Conservation (phyloP, 1,140 invertebrate genomes). For the Helicoverpa zea region DNA sequence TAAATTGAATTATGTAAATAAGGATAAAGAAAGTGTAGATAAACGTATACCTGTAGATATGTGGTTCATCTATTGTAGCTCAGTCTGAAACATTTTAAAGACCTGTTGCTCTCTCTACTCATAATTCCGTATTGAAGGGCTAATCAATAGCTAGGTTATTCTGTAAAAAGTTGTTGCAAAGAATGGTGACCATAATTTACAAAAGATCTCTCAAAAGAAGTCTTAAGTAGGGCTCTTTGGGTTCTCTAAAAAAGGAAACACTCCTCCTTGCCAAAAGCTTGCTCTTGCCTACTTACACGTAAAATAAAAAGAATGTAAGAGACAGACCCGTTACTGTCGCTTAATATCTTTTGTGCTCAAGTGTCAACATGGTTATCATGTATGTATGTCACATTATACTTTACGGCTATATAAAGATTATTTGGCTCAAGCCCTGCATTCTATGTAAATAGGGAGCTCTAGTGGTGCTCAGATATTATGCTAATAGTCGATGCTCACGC, state of each 20-base stretch:
- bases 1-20: slow-evolving; percentile 4
- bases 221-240: too few species aligned
- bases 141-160: too few species aligned
- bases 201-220: too few species aligned
- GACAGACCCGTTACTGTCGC: not conserved
- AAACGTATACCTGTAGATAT: too few species aligned
- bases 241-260: not conserved
- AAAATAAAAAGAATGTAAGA: not conserved
- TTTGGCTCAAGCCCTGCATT: slow-evolving; percentile 52
- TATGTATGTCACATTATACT: slow-evolving; percentile 24
- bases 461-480: slow-evolving; percentile 34
- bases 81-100: not conserved
- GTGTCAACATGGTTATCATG: not conserved
- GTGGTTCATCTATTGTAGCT: not conserved
- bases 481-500: slow-evolving; percentile 1
- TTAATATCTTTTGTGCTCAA: not conserved
- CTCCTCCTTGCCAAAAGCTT: not conserved
- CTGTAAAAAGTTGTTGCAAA: too few species aligned
- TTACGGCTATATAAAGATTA: slow-evolving; percentile 37
- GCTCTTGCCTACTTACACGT: not conserved
- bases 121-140: too few species aligned
- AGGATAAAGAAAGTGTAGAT: too few species aligned
- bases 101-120: too few species aligned
- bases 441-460: slow-evolving; percentile 46
- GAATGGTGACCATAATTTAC: too few species aligned